Base-by-base conservation (phyloP, 1,140 invertebrate species). In the Calliopsis andreniformis region DNA sequence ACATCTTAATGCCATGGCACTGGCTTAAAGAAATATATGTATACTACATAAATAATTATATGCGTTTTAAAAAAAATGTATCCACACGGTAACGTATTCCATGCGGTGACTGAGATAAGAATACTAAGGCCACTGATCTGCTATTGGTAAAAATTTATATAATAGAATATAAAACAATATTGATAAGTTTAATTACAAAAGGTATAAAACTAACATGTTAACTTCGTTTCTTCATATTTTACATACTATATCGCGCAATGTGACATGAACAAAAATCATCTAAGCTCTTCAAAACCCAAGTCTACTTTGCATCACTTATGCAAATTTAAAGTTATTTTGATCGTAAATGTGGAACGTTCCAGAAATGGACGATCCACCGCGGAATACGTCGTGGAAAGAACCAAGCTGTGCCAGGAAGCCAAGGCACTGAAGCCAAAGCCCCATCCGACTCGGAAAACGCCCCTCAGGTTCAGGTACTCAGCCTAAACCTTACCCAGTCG, bases 351-450 rank as follows among this genome's bases (percentile, higher is more conserved):
- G 90, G 91, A 86, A 92, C 91, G 90, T 93, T 93, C 89, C 94
- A 95, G 95, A 96, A 95, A 94, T 95, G 95, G 95, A 95, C 94
- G 92, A 94, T 95, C 92, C 95, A 95, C 92, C 94, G 95, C 87
- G 95, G 95, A 92, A 95, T 95, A 88, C 93, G 94, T 87, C 95
- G 95, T 91, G 95, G 95, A 92, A 95, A 94, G 91, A 94, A 94
- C 90, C 94, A 94, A 87, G 92, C 93, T 86, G 93, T 92, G 87
- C 92, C 89, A 91, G 92, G 88, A 89, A 91, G 86, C 90, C 90
- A 91, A 90, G 88, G 88, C 89, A 88, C 86, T 84, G 91, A 92
- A 80, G 89, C 86, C 82, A 92, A 91, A 86, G 89, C 89, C 86
- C 91, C 91, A 78, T 91, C 90, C 70, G 91, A 91, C 87, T 91